Evolutionary conservation across 2,797 vertebrate species (phyloP).

Genomic region (Sebastes itinus): DNA sequence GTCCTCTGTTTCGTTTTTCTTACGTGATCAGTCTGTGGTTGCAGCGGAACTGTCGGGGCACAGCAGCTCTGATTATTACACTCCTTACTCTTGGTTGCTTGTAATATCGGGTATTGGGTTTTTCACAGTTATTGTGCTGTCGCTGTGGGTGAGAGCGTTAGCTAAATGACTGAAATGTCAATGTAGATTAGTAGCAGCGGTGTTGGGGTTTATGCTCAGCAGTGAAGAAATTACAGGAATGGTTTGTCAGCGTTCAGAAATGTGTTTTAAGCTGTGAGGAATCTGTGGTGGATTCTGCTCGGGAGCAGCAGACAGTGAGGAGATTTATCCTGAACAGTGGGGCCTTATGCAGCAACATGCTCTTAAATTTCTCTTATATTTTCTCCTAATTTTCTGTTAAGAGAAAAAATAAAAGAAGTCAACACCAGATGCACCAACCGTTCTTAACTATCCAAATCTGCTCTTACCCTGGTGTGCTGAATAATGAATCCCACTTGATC

Average conservation of each 20-base stretch:
- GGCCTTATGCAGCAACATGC: too few relatives aligned
- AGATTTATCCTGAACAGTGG: background rate
- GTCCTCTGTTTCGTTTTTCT: background rate
- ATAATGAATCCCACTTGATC: too few relatives aligned
- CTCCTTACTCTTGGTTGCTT: slow-evolving; percentile 38
- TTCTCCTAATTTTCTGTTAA: too few relatives aligned
- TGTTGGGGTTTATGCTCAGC: slow-evolving; percentile 24
- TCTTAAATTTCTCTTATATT: too few relatives aligned
- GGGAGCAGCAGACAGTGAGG: background rate
- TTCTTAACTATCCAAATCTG: too few relatives aligned
- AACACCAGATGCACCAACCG: too few relatives aligned
- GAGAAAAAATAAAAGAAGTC: too few relatives aligned
- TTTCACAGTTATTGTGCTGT: slow-evolving; percentile 43
- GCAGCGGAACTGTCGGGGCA: slow-evolving; percentile 17
- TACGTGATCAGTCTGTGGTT: slow-evolving; percentile 18
- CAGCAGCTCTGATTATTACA: slow-evolving; percentile 41
- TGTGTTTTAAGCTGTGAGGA: slow-evolving; percentile 39
- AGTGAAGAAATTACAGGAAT: slow-evolving; percentile 22
- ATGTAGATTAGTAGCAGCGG: slow-evolving; percentile 37
- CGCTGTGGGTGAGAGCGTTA: slow-evolving; percentile 34
- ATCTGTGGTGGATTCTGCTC: slow-evolving; percentile 38
- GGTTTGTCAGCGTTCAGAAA: slow-evolving; percentile 24
- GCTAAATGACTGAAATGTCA: slow-evolving; percentile 52
- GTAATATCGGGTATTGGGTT: slow-evolving; percentile 45
- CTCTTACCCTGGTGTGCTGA: too few relatives aligned